These are phyloP conservation scores for Chironomus tepperi DNA, from an alignment of 1,140 invertebrate species.

Conservation along the genomic window DNA sequence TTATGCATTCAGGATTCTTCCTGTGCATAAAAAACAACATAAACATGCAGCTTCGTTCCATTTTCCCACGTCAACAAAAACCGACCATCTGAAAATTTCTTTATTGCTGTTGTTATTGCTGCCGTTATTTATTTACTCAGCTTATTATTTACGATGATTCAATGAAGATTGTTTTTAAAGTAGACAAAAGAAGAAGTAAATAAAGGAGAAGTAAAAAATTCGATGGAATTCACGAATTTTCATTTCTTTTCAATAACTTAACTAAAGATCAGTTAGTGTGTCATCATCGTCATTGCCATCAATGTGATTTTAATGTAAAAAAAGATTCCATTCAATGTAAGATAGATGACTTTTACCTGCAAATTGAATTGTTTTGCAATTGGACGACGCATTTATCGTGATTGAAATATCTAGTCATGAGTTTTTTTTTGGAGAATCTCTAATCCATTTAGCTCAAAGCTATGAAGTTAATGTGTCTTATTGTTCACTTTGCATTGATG, in stretches of 20 bases:
- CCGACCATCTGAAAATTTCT: too few species aligned
- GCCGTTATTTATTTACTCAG: not conserved
- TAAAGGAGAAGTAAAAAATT: not conserved
- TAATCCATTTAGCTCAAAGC: not conserved
- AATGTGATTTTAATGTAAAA: not conserved
- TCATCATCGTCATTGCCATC: not conserved
- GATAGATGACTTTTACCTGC: not conserved
- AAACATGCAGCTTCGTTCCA: not conserved
- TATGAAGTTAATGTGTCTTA: too few species aligned
- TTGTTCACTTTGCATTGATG: too few species aligned
- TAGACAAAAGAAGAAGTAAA: too few species aligned
- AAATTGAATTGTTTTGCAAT: constrained; percentile 1
- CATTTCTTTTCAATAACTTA: not conserved
- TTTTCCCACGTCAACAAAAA: not conserved
- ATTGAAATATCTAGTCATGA: not conserved
- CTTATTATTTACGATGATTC: not conserved
- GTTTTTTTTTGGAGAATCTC: not conserved
- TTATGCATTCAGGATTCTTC: not conserved
- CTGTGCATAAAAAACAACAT: not conserved
- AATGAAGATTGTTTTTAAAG: too few species aligned
- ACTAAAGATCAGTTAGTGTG: not conserved
- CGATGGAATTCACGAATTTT: not conserved
- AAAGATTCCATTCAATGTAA: not conserved
- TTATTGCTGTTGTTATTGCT: not conserved
- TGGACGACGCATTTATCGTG: not conserved